Evolutionary conservation across 2,113 vertebrate genomes (phyloP).

Genomic region (Onychorhynchus coronatus): DNA sequence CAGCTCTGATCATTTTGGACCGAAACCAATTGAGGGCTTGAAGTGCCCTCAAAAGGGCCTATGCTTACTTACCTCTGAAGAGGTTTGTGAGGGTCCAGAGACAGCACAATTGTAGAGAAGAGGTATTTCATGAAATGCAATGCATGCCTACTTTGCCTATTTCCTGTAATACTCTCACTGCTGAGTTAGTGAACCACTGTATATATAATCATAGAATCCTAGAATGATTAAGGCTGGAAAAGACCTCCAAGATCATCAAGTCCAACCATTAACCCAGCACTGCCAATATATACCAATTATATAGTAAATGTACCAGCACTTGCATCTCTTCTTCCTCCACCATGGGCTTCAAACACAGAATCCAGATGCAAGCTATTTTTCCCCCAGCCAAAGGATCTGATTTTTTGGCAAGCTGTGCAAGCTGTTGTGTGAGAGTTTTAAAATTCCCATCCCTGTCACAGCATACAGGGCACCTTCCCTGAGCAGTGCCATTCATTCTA

Average conservation of each 20-base stretch:
- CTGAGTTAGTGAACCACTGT: neutral
- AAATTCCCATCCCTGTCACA: neutral
- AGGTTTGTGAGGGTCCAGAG: neutral
- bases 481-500: neutral
- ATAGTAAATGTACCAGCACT: fast-evolving
- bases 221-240: neutral
- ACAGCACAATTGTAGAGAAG: neutral
- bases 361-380: no score
- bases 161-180: neutral
- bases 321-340: neutral
- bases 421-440: no score
- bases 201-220: neutral
- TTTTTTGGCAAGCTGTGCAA: no score
- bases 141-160: neutral
- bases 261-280: neutral
- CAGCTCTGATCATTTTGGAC: neutral
- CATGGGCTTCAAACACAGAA: no score
- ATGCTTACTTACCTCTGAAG: neutral
- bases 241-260: neutral
- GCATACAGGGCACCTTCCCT: neutral
- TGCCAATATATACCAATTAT: neutral
- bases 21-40: neutral
- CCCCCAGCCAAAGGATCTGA: no score
- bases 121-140: neutral
- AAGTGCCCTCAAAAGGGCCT: neutral